Evolutionary conservation across 2,888 invertebrate species (phyloP).

Genomic region (Tortrix viridana): DNA sequence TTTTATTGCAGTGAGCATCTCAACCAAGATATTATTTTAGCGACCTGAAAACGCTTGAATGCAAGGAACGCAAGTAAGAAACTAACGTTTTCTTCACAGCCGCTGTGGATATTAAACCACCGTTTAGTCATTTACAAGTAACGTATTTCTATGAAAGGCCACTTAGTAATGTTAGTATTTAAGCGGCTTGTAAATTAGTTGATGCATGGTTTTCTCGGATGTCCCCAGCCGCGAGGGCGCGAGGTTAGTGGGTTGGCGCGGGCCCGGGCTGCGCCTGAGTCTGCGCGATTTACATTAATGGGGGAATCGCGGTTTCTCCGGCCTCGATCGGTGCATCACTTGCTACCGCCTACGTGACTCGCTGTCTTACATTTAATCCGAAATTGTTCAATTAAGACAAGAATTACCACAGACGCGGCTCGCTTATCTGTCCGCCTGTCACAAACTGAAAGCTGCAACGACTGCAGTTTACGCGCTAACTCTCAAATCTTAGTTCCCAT

Average conservation of each 20-base stretch:
- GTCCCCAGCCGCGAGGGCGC: slow-evolving; percentile 59
- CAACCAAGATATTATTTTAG: neutral
- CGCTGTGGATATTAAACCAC: neutral
- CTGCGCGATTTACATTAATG: slow-evolving; percentile 74
- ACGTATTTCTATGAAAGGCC: slow-evolving; percentile 12
- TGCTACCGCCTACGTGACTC: slow-evolving; percentile 63
- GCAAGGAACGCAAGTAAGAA: no score
- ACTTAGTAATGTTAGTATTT: slow-evolving; percentile 39
- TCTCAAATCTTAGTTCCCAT: slow-evolving; percentile 49
- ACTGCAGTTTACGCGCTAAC: slow-evolving; percentile 42
- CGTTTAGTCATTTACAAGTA: neutral
- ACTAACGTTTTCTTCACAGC: no score
- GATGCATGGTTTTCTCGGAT: slow-evolving; percentile 49
- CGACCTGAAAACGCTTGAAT: no score
- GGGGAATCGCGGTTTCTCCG: slow-evolving; percentile 73
- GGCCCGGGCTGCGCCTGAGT: slow-evolving; percentile 51
- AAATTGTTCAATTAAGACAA: slow-evolving; percentile 62
- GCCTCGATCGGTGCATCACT: slow-evolving; percentile 62
- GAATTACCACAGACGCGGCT: slow-evolving; percentile 50
- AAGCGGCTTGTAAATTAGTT: slow-evolving; percentile 39
- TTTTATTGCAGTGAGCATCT: slow-evolving; percentile 12
- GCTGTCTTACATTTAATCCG: slow-evolving; percentile 56
- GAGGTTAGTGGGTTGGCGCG: slow-evolving; percentile 77
- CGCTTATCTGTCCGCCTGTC: slow-evolving; percentile 49
- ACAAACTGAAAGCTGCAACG: slow-evolving; percentile 41